Percentiles rank a stretch among this genome's conserved stretches.
Conservation (phyloP, 2,888 invertebrate genomes). For the Standfussiana lucernea region DNA sequence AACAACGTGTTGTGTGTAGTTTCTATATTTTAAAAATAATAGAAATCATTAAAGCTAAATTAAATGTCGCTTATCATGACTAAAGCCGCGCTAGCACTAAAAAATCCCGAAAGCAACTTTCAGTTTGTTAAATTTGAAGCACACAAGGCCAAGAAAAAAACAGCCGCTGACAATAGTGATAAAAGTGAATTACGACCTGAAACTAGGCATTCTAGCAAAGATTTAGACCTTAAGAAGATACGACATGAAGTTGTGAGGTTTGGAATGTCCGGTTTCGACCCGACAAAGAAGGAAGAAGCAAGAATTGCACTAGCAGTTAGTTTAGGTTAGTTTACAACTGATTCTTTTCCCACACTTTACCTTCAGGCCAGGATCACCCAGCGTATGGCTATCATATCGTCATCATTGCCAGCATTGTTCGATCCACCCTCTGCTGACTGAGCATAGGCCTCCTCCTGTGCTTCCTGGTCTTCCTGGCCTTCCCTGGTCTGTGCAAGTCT, state of each 20-base stretch:
- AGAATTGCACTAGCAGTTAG: constrained; percentile 94
- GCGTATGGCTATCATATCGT: neutral
- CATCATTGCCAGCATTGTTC: neutral
- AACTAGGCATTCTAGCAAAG: constrained; percentile 75
- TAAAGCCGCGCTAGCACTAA: constrained; percentile 88
- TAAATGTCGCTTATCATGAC: constrained; percentile 86
- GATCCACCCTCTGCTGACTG: neutral
- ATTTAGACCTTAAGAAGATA: constrained; percentile 94
- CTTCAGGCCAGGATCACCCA: neutral
- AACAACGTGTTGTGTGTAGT: constrained; percentile 13
- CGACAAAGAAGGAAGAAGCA: constrained; percentile 94
- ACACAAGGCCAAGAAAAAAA: constrained; percentile 88
- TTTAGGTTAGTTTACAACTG: constrained; percentile 90
- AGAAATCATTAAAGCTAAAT: constrained; percentile 48
- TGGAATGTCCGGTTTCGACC: constrained; percentile 94
- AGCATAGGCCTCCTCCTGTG: neutral
- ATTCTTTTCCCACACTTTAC: neutral
- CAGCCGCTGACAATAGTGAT: constrained; percentile 57
- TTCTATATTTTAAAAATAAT: neutral
- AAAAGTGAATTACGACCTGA: constrained; percentile 62
- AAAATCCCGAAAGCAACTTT: constrained; percentile 84
- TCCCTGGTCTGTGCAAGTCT: neutral
- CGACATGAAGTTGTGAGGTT: constrained; percentile 96
- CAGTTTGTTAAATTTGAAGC: constrained; percentile 88
- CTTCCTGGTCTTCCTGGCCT: neutral